Evolutionary conservation across 2,113 vertebrate species (phyloP), one percentile per base, ranked within the genome.

Genomic region (Micronisus gabar): DNA sequence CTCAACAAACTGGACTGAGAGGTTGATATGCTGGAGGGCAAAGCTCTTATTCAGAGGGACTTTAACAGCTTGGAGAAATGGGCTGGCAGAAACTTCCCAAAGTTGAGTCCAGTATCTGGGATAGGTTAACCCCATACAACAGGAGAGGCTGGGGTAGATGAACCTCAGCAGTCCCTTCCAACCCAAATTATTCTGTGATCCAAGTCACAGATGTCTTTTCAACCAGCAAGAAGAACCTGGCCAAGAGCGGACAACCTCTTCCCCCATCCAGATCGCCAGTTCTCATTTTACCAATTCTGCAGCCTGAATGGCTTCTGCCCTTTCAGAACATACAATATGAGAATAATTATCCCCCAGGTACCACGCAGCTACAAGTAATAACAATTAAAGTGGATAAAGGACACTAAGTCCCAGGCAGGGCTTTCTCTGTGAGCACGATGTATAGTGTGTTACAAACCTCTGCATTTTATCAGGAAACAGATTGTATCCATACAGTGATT

Each of bases 401-500:
- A 18, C 15, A 3, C 19, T 43, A 79, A 93, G 32, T 78, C 43
- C 11, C 38, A 74, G 63, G 22, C 32, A 70, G 55, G 62, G 15
- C n/a, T 94, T 96, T 36, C 67, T 93, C 26, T 50, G 16, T 7
- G 9, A 79, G 23, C 1, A 3, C 32, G 36, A 41, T 10, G 10
- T 15, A 59, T 36, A n/a, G 25, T 6, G 26, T 50, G 10, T 73
- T 53, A 88, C 0, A 0, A 88, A 61, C 32, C 62, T 81, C 74
- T 83, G 75, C 3, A 4, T 93, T 96, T 83, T 92, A 52, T 88
- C 88, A 92, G 43, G 88, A 67, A 88, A 94, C 55, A 92, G 63
- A 90, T 63, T 78, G 55, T 86, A 90, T 90, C 93, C 83, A 62
- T 50, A 17, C 3, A 1, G 50, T 27, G 67, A 59, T 74, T 83